These are phyloP conservation scores for Cassiopea xamachana DNA, from an alignment of 30 jellyfish, hydroid and myxozoan species.

Conservation along the genomic window DNA sequence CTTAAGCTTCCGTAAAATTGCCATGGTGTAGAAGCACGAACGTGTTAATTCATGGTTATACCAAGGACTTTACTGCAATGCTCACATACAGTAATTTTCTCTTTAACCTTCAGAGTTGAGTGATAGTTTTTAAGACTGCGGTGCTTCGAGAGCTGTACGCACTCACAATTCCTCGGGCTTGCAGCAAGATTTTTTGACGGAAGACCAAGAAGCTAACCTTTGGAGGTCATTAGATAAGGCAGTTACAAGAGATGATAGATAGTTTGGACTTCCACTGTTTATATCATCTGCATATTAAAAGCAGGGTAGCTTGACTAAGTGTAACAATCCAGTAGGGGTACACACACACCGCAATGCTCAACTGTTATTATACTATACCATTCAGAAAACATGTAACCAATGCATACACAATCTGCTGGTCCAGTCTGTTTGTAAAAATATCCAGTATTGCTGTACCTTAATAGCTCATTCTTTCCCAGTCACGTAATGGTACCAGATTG, in stretches of 20 bases:
- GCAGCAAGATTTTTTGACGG: constrained; percentile 44
- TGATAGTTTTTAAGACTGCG: constrained; percentile 35
- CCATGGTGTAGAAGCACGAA: constrained; percentile 45
- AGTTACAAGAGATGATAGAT: constrained; percentile 42
- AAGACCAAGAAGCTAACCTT: constrained; percentile 34
- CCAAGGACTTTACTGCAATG: constrained; percentile 48
- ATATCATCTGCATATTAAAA: constrained; percentile 36
- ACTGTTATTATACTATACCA: too few relatives aligned
- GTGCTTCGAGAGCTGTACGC: constrained; percentile 48
- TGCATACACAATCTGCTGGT: too few relatives aligned
- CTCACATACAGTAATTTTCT: constrained; percentile 19
- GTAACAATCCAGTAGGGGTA: too few relatives aligned
- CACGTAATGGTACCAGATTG: too few relatives aligned
- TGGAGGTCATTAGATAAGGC: constrained; percentile 34
- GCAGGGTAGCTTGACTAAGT: constrained; percentile 15
- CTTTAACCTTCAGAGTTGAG: constrained; percentile 35
- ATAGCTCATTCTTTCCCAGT: too few relatives aligned
- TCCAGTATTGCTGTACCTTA: too few relatives aligned
- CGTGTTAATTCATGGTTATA: constrained; percentile 28
- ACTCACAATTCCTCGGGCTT: constrained; percentile 53
- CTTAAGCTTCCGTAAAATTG: constrained; percentile 49
- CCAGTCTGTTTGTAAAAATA: too few relatives aligned
- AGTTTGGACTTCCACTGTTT: constrained; percentile 30
- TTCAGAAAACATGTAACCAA: too few relatives aligned
- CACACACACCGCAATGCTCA: too few relatives aligned